These are phyloP conservation scores for Taenioides sp. DNA, from an alignment of 2,797 vertebrate genomes.

Conservation along the genomic window DNA sequence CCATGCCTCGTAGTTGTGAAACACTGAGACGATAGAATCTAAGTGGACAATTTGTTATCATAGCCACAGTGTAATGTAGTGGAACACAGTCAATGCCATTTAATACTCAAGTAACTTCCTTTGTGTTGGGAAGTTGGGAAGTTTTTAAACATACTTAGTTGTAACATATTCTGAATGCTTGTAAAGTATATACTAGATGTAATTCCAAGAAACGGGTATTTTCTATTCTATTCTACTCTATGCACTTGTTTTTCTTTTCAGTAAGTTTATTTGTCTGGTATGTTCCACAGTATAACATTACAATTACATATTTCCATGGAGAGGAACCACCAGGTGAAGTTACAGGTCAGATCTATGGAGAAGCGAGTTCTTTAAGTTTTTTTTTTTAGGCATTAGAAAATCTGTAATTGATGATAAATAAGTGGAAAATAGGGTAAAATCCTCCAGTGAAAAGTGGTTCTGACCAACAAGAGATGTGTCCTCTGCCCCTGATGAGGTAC, in stretches of 20 bases:
- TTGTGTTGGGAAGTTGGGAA: not conserved
- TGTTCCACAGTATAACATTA: no score
- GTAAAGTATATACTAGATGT: not conserved
- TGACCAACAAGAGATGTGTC: no score
- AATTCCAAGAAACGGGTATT: not conserved
- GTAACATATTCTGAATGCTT: not conserved
- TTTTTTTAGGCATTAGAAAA: no score
- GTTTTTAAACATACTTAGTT: not conserved
- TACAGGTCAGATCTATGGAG: no score
- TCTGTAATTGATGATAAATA: no score
- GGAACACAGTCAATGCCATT: not conserved
- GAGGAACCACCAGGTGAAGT: no score
- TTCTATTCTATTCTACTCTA: not conserved
- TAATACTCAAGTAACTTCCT: not conserved
- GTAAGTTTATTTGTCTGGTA: not conserved
- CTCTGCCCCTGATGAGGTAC: no score
- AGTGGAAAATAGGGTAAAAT: no score
- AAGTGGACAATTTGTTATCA: conserved; percentile 9
- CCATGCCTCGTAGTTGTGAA: conserved; percentile 13
- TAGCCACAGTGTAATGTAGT: not conserved
- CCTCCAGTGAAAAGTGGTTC: no score
- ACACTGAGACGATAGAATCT: not conserved
- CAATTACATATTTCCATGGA: no score
- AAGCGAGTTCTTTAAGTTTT: no score
- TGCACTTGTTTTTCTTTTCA: not conserved